A percentile compares a stretch with the other conserved stretches of the same genome.
Evolutionary conservation across 2,888 invertebrate species (phyloP).

Genomic region (Tinea pellionella): DNA sequence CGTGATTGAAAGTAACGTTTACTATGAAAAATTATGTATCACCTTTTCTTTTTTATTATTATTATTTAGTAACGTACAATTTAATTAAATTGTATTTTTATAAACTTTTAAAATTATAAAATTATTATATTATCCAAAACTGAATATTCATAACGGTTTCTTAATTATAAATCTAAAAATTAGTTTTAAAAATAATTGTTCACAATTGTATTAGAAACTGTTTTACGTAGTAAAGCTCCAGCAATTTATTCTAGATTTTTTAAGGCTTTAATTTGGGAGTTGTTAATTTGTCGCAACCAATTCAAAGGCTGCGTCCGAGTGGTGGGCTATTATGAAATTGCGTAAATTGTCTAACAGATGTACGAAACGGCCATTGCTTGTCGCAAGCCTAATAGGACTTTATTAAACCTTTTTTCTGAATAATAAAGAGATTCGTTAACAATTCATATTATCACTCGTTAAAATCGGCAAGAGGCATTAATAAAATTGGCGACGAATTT

Average conservation of each 20-base stretch:
- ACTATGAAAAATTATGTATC: too few relatives aligned
- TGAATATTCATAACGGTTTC: too few relatives aligned
- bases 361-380: constrained; percentile 43
- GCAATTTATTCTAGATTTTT: constrained; percentile 21
- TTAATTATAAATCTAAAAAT: too few relatives aligned
- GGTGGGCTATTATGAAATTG: constrained; percentile 60
- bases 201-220: background rate
- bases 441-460: background rate
- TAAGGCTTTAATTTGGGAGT: constrained; percentile 61
- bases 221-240: background rate
- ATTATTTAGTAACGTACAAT: too few relatives aligned
- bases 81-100: too few relatives aligned
- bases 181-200: too few relatives aligned
- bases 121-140: too few relatives aligned
- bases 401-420: background rate
- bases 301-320: constrained; percentile 47
- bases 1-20: background rate
- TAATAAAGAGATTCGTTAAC: background rate
- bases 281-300: constrained; percentile 63
- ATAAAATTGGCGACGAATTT: background rate
- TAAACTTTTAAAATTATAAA: too few relatives aligned
- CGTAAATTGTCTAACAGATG: constrained; percentile 69
- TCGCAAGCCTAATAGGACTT: background rate
- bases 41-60: too few relatives aligned
- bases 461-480: background rate